phyloP scores from a whole-genome alignment of 2,113 vertebrate species.

The Odontesthes bonariensis region DNA sequence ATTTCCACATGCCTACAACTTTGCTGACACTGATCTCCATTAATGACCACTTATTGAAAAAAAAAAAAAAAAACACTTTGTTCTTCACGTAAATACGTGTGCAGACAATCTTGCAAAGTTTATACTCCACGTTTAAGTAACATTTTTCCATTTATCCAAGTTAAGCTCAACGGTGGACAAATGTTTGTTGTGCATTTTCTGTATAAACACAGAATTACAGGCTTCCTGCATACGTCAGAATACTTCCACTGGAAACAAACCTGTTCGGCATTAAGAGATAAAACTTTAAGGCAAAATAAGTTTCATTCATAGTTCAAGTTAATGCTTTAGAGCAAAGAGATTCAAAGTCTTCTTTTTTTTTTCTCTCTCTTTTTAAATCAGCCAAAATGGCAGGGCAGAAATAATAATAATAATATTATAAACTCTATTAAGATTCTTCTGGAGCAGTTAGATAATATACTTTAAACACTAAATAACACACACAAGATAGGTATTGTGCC shows the following conservation, averaged over 20 bases:
- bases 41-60: neutral
- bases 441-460: constrained; percentile 7
- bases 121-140: constrained; percentile 50
- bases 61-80: neutral
- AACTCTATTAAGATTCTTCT: neutral
- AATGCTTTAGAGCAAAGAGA: neutral
- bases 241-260: constrained; percentile 20
- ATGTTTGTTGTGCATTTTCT: constrained; percentile 22
- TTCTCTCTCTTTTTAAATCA: neutral
- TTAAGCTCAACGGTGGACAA: constrained; percentile 14
- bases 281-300: constrained; percentile 19
- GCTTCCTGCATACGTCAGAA: neutral
- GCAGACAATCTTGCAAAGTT: constrained; percentile 30
- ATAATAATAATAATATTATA: neutral
- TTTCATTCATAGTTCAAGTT: constrained; percentile 6
- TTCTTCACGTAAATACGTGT: constrained; percentile 2
- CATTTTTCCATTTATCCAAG: constrained; percentile 5
- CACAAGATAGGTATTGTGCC: neutral
- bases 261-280: constrained; percentile 6
- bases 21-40: neutral
- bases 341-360: neutral
- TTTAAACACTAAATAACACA: constrained; percentile 3
- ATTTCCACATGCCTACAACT: constrained; percentile 19
- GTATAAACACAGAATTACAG: constrained; percentile 10
- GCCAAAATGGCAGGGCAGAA: neutral